Percentiles rank a stretch among this genome's conserved stretches.
These are phyloP conservation scores for Camelus dromedarius DNA, from an alignment of 2,113 vertebrate species.

Conservation along the genomic window DNA sequence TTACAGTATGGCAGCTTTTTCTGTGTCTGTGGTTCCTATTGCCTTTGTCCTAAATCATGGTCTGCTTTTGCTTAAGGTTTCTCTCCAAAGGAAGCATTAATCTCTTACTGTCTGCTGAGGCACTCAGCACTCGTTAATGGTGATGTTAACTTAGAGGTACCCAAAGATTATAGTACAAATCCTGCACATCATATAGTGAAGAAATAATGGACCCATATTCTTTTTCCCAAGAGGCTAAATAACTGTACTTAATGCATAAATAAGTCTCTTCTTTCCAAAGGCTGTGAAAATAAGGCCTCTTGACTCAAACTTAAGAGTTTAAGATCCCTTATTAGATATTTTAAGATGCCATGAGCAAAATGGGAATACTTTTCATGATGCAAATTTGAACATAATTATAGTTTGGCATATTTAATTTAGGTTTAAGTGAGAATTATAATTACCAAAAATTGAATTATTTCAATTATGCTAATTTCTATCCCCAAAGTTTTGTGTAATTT, in stretches of 20 bases:
- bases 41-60: constrained; percentile 52
- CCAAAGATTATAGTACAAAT: constrained; percentile 58
- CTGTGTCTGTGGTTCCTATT: constrained; percentile 35
- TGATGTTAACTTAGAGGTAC: constrained; percentile 29
- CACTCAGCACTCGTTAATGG: constrained; percentile 36
- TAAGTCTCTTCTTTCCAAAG: constrained; percentile 62
- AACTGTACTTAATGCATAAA: constrained; percentile 59
- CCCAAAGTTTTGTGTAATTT: constrained; percentile 79
- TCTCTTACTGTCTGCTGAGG: constrained; percentile 49
- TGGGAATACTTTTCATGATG: constrained; percentile 79
- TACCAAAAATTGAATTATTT: constrained; percentile 82
- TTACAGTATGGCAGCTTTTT: neutral
- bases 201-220: constrained; percentile 64
- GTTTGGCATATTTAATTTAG: constrained; percentile 81
- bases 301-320: constrained; percentile 74
- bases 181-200: neutral
- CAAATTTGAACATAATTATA: constrained; percentile 83
- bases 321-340: constrained; percentile 73
- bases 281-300: constrained; percentile 76
- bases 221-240: constrained; percentile 43
- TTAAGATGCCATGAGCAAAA: constrained; percentile 77
- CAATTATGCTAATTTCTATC: constrained; percentile 80
- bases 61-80: constrained; percentile 61
- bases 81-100: constrained; percentile 56
- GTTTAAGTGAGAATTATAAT: constrained; percentile 83